phyloP scores from a whole-genome alignment of 2,797 vertebrate species.

The Leptodactylus fallax region DNA sequence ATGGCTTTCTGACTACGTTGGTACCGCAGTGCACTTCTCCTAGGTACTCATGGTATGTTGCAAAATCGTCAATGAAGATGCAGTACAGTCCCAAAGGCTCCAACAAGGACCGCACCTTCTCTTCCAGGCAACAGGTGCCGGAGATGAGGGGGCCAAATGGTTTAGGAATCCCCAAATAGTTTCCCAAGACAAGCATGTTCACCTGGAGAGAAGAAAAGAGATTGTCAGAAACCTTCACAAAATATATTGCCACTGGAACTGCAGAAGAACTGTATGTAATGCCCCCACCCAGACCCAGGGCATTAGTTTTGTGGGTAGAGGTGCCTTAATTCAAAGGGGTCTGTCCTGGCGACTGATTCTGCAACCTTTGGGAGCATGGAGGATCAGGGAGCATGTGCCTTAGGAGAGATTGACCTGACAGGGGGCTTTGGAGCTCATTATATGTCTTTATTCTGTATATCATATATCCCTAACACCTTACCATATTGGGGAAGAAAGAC shows the following conservation, averaged over 20 bases:
- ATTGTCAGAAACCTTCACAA: neutral
- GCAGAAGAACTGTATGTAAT: no score
- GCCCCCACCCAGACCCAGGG: no score
- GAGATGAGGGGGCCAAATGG: conserved; percentile 85
- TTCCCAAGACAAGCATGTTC: conserved; percentile 88
- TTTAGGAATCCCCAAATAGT: conserved; percentile 85
- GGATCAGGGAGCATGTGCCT: neutral
- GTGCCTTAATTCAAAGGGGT: neutral
- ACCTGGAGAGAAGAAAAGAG: conserved; percentile 72
- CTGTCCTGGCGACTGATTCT: neutral
- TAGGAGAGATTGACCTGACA: no score
- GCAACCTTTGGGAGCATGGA: neutral
- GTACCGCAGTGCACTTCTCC: conserved; percentile 90
- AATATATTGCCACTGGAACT: no score
- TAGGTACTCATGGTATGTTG: conserved; percentile 79
- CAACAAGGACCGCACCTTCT: conserved; percentile 80
- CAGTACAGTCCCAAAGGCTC: conserved; percentile 81
- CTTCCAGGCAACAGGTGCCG: conserved; percentile 81
- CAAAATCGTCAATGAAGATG: conserved; percentile 86
- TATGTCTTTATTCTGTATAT: neutral
- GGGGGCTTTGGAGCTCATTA: no score
- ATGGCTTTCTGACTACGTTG: conserved; percentile 81
- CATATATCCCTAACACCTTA: conserved; percentile 65
- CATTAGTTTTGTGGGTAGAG: no score
- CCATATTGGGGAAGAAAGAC: conserved; percentile 90